Percentiles rank a stretch among this genome's conserved stretches.
These are phyloP conservation scores for Pheosia tremula DNA, from an alignment of 2,888 invertebrate species.

Conservation along the genomic window DNA sequence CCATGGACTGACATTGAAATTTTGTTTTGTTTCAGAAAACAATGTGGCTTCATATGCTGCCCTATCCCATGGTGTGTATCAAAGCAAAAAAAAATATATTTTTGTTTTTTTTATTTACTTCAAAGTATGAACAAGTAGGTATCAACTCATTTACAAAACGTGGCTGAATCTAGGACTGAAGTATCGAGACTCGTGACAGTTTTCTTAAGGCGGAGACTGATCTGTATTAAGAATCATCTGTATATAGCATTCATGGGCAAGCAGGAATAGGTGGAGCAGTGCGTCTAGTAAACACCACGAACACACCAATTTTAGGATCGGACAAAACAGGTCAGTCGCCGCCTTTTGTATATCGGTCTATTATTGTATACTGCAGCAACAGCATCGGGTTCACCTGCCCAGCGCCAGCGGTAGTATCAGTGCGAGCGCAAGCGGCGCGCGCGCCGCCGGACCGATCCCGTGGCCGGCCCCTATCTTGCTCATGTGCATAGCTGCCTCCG, in stretches of 20 bases:
- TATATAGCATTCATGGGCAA: not conserved
- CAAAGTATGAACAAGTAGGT: not conserved
- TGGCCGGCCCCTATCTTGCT: conserved; percentile 18
- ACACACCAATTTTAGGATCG: not conserved
- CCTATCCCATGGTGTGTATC: not conserved
- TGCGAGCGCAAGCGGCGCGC: conserved; percentile 10
- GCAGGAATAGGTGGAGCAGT: not conserved
- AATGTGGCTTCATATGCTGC: not conserved
- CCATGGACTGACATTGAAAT: not conserved
- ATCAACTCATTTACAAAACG: not conserved
- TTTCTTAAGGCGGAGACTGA: not conserved
- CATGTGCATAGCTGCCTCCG: conserved; percentile 54
- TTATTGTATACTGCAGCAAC: conserved; percentile 3
- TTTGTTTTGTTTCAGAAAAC: conserved; percentile 3
- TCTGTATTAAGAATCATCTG: not conserved
- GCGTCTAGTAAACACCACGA: too few relatives aligned
- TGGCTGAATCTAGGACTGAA: not conserved
- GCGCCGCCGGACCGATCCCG: not conserved
- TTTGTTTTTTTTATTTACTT: not conserved
- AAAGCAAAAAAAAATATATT: not conserved
- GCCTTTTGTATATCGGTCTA: not conserved
- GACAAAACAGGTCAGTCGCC: not conserved
- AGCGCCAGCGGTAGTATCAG: conserved; percentile 5
- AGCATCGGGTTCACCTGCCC: conserved; percentile 7
- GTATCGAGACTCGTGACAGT: not conserved